Evolutionary conservation across 2,888 invertebrate genomes (phyloP).

Genomic region (Tiliacea aurago): DNA sequence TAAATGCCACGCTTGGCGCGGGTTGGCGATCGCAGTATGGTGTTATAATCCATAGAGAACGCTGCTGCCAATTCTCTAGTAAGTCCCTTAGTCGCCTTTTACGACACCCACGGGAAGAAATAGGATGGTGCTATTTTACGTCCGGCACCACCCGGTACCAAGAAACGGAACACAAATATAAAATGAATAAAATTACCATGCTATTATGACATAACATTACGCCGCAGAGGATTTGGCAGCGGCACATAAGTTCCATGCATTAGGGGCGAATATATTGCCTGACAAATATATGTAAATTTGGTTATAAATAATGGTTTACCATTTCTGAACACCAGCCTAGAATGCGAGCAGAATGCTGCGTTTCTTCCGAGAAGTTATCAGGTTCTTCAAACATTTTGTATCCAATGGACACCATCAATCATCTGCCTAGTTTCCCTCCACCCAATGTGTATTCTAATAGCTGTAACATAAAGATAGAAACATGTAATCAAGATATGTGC

Average conservation of each 20-base stretch:
- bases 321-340: constrained; percentile 53
- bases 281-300: neutral
- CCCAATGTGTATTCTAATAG: constrained; percentile 27
- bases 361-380: constrained; percentile 26
- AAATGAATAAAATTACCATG: no score
- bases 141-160: no score
- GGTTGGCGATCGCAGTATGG: no score
- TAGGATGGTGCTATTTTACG: no score
- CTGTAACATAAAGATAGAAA: constrained; percentile 25
- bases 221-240: neutral
- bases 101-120: no score
- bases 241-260: neutral
- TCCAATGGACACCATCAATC: constrained; percentile 14
- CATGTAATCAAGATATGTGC: no score
- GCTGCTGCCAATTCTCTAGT: no score
- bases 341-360: constrained; percentile 38
- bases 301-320: constrained; percentile 23
- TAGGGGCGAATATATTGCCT: neutral
- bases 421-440: constrained; percentile 37
- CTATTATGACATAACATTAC: neutral
- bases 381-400: constrained; percentile 43
- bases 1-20: no score
- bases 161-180: no score
- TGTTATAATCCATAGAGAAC: no score
- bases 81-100: no score